Conservation (phyloP, 2,797 vertebrate genomes). For the Xenopus petersii region DNA sequence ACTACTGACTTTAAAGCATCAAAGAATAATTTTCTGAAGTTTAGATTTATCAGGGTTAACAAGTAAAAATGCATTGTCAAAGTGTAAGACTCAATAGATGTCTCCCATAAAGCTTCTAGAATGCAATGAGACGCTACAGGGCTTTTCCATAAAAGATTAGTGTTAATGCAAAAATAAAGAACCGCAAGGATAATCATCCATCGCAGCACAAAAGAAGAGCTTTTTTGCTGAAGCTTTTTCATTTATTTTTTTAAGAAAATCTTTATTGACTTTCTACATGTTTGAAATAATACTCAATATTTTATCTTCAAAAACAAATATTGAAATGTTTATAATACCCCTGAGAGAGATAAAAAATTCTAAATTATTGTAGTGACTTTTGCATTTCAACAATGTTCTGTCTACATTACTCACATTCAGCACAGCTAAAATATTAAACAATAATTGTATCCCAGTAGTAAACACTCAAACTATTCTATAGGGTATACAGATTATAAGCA, state of each 20-base stretch:
- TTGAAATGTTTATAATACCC: constrained; percentile 42
- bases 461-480: too few species aligned
- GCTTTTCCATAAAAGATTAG: constrained; percentile 75
- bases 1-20: not conserved
- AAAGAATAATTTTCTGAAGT: constrained; percentile 68
- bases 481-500: too few species aligned
- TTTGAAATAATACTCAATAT: constrained; percentile 45
- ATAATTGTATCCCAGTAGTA: too few species aligned
- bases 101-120: constrained; percentile 77
- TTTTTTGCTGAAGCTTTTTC: constrained; percentile 32
- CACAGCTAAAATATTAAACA: too few species aligned
- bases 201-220: constrained; percentile 29
- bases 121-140: constrained; percentile 72
- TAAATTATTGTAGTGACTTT: not conserved
- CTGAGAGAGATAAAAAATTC: constrained; percentile 1
- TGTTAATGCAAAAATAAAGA: constrained; percentile 71
- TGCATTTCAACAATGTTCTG: too few species aligned
- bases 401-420: too few species aligned
- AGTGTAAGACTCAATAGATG: constrained; percentile 83
- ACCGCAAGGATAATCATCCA: constrained; percentile 64
- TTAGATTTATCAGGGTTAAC: constrained; percentile 85
- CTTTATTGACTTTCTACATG: constrained; percentile 42
- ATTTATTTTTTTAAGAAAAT: constrained; percentile 40
- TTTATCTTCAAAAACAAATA: constrained; percentile 34
- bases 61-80: constrained; percentile 83